A percentile compares a stretch with the other conserved stretches of the same genome.
phyloP scores from a whole-genome alignment of 1,140 invertebrate genomes.

The Geopemphigus sp. region DNA sequence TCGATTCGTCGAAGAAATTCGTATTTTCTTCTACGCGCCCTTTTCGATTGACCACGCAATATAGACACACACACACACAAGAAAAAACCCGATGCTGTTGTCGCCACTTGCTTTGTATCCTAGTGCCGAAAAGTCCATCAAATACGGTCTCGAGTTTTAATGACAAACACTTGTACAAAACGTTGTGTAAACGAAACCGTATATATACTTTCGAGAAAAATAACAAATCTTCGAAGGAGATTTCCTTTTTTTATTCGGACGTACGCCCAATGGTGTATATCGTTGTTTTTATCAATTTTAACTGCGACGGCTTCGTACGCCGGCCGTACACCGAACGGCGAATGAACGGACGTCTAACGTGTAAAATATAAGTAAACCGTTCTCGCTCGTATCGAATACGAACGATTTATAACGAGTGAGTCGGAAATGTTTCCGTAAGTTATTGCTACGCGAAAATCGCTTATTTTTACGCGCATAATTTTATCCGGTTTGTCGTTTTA shows the following conservation, averaged over 20 bases:
- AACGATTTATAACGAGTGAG: no score
- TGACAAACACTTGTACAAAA: background rate
- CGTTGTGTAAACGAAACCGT: conserved; percentile 4
- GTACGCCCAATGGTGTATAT: background rate
- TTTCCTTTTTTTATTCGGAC: background rate
- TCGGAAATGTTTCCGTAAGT: no score
- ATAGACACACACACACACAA: background rate
- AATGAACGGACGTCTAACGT: no score
- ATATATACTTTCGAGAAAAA: background rate
- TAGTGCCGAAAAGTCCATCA: conserved; percentile 12
- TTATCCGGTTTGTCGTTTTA: no score
- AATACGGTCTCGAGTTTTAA: conserved; percentile 26
- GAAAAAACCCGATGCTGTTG: no score
- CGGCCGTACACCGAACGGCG: no score
- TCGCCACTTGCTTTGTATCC: background rate
- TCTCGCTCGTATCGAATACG: no score
- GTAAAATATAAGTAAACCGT: no score
- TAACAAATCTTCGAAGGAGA: background rate
- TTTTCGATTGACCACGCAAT: background rate
- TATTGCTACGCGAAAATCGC: no score
- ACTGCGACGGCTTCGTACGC: no score
- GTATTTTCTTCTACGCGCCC: background rate
- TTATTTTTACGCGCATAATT: no score
- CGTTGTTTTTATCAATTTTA: background rate
- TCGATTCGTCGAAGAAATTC: conserved; percentile 29